phyloP scores from a whole-genome alignment of 2,888 invertebrate species.

The Eupithecia exiguata region DNA sequence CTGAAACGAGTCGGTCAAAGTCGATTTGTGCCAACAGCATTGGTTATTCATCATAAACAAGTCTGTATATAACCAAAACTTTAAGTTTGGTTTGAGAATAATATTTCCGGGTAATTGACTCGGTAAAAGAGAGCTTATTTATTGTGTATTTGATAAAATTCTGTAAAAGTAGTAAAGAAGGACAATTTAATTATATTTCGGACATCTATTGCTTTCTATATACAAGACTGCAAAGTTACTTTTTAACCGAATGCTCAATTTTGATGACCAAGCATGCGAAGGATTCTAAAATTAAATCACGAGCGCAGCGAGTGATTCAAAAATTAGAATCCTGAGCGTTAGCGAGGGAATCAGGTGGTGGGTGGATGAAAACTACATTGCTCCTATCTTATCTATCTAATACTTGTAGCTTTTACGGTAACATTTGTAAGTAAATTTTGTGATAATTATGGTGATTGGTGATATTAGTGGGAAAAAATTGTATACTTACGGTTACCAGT shows the following conservation, averaged over 20 bases:
- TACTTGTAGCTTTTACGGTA: not conserved
- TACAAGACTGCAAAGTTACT: no score
- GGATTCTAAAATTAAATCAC: no score
- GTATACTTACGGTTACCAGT: constrained; percentile 50
- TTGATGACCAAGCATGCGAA: no score
- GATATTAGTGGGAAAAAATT: constrained; percentile 62
- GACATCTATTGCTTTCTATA: not conserved
- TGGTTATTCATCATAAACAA: not conserved
- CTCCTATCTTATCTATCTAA: not conserved
- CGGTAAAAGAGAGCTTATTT: not conserved
- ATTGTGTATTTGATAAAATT: not conserved
- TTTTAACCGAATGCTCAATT: no score
- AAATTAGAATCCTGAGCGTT: no score
- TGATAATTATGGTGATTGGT: constrained; percentile 68
- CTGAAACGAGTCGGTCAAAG: not conserved
- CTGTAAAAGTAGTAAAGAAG: no score
- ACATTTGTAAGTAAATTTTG: constrained; percentile 45
- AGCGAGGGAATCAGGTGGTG: no score
- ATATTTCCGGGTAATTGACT: not conserved
- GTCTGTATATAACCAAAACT: not conserved
- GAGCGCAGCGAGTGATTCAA: no score
- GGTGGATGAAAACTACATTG: no score
- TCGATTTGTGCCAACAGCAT: constrained; percentile 1
- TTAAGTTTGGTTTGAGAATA: not conserved
- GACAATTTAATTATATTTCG: not conserved